Evolutionary conservation across 2,888 invertebrate species (phyloP), one percentile per base, ranked within the genome.

Genomic region (Brachypalpus laphriformis): DNA sequence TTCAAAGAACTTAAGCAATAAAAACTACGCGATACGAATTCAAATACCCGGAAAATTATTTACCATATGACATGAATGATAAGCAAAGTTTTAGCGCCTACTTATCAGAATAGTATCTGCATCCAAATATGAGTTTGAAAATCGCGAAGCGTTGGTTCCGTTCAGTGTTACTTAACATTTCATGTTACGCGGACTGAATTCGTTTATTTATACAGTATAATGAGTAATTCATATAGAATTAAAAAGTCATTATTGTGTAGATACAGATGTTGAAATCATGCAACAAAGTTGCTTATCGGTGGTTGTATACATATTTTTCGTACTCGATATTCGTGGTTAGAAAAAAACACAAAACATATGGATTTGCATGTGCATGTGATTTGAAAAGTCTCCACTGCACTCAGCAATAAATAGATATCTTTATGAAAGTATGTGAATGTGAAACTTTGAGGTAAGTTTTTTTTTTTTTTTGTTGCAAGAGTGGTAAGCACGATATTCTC

Each of bases 311-410:
- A 11, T 0, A 37, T 37, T 37, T 37, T 37, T 37, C 11, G 3
- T 3, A 3, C n/a, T n/a, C 4, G 2, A 0, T 11, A n/a, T n/a
- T 37, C 0, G 3, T 3, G 3, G 3, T 4, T 1, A n/a, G n/a
- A 37, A 37, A 37, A n/a, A n/a, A 37, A n/a, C 11, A n/a, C 11
- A n/a, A 3, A 37, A n/a, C 37, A 2, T 37, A n/a, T n/a, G 11
- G 37, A 37, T n/a, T n/a, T n/a, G n/a, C n/a, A n/a, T n/a, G n/a
- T n/a, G n/a, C n/a, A n/a, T n/a, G n/a, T n/a, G n/a, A n/a, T n/a
- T n/a, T n/a, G n/a, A n/a, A n/a, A n/a, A n/a, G n/a, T n/a, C n/a
- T n/a, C n/a, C n/a, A n/a, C n/a, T n/a, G n/a, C n/a, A n/a, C n/a
- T n/a, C n/a, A n/a, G n/a, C n/a, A n/a, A n/a, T n/a, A n/a, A n/a